Evolutionary conservation across 2,113 vertebrate species (phyloP).

Genomic region (Gambusia affinis): DNA sequence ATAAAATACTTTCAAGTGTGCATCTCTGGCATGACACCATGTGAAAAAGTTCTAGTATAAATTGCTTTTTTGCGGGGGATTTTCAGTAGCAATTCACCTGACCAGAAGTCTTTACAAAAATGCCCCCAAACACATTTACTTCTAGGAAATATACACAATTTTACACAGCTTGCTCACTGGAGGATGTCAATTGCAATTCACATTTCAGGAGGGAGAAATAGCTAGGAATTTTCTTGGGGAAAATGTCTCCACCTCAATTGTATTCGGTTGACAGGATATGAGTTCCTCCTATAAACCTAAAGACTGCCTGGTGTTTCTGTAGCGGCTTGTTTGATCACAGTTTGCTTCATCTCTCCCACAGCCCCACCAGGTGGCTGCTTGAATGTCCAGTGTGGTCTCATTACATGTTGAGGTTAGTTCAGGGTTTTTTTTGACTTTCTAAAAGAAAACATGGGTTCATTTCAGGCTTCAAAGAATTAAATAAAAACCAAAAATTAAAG

Average conservation of each 20-base stretch:
- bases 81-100: no score
- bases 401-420: conserved; percentile 17
- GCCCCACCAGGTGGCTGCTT: conserved; percentile 64
- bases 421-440: conserved; percentile 30
- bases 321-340: conserved; percentile 38
- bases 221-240: neutral
- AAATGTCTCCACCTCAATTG: conserved; percentile 19
- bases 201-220: neutral
- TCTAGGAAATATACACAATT: no score
- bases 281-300: conserved; percentile 43
- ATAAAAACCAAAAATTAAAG: conserved; percentile 22
- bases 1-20: neutral
- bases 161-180: no score
- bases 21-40: neutral
- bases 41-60: neutral
- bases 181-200: neutral
- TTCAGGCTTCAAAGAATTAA: neutral
- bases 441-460: conserved; percentile 12
- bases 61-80: neutral
- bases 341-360: conserved; percentile 60
- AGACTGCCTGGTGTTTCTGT: conserved; percentile 33
- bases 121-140: no score
- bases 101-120: no score
- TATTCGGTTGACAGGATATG: conserved; percentile 21
- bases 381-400: conserved; percentile 4